Percentiles rank a stretch among this genome's conserved stretches.
phyloP scores from a whole-genome alignment of 2,113 vertebrate species.

The Phalacrocorax pelagicus region DNA sequence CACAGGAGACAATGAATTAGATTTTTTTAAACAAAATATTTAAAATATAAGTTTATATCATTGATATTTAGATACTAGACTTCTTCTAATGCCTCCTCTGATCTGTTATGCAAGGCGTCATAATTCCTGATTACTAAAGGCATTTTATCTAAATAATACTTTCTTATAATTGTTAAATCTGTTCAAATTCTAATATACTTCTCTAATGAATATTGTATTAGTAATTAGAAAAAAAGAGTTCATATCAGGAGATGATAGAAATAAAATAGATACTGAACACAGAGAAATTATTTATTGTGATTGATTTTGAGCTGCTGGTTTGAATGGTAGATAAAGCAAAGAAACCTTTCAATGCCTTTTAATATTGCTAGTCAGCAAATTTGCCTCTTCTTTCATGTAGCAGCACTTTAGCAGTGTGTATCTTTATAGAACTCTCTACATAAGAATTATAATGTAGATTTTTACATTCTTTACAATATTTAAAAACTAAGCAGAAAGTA shows the following conservation, averaged over 20 bases:
- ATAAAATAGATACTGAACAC: neutral
- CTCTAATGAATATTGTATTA: neutral
- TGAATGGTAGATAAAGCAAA: neutral
- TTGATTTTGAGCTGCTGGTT: neutral
- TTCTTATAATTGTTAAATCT: neutral
- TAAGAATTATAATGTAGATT: neutral
- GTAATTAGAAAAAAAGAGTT: neutral
- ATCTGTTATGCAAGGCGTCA: neutral
- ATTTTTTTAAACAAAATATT: neutral
- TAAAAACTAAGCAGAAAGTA: neutral
- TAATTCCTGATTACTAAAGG: neutral
- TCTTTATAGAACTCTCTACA: neutral
- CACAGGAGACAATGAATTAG: neutral
- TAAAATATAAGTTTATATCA: neutral
- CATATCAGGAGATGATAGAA: neutral
- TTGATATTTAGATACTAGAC: neutral
- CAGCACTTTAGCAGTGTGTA: neutral
- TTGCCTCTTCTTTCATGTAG: neutral
- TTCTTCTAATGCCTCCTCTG: neutral
- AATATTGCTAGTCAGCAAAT: neutral
- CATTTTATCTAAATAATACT: neutral
- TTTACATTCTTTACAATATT: neutral
- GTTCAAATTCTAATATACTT: neutral
- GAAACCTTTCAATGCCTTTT: neutral
- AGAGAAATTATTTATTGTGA: neutral